Evolutionary conservation across 2,888 invertebrate species (phyloP), one percentile per base, ranked within the genome.

Genomic region (Agrilus mali): DNA sequence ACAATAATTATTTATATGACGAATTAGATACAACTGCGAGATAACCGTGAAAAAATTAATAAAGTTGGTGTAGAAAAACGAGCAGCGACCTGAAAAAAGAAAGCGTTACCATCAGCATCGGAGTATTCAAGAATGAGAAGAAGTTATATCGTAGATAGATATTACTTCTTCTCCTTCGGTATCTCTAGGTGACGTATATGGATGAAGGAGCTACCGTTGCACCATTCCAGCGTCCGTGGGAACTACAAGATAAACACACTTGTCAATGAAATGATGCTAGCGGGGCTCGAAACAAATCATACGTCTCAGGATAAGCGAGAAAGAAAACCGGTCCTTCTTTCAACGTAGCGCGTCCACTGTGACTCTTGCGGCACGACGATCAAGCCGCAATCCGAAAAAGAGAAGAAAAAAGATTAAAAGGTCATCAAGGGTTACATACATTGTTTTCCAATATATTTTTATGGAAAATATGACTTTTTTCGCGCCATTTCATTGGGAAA

Each of bases 201-300:
- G 53, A 55, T 53, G 53, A 52, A 50, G 44, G 50, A 43, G 54
- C 53, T 54, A 54, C 55, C 47, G 55, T 49, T 44, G 51, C 48
- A 50, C 48, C 51, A 51, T 54, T 51, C 54, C 50, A 48, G 47
- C 51, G 51, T 52, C 55, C 48, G 55, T 55, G 55, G 55, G 55
- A 55, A 55, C 53, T 50, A 45, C 46, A 50, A 55, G 55, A 55
- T 55, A 55, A 54, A 55, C 55, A 51, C 49, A 55, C 54, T 55
- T 53, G 53, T 55, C 54, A 55, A 55, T 55, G 53, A 51, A 53
- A 52, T 48, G 48, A 40, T 47, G 44, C 38, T 45, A 50, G 47
- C 40, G 27, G 38, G 50, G 47, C 45, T 40, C 42, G 47, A 47
- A 47, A 51, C 53, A 53, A 53, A 53, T 53, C 53, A 51, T 53